phyloP scores from a whole-genome alignment of 2,888 invertebrate genomes.

The Junonia oenone region DNA sequence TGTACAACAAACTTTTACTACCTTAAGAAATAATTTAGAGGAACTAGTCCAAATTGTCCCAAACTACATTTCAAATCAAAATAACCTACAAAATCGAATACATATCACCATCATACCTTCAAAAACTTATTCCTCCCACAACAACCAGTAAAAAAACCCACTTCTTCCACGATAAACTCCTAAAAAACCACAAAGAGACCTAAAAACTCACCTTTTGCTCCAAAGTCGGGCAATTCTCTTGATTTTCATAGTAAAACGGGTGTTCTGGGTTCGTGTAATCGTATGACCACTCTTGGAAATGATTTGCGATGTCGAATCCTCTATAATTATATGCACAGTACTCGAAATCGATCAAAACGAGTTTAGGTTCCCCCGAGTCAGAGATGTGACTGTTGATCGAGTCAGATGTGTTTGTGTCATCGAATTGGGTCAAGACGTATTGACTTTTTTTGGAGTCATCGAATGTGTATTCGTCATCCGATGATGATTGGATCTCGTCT shows the following conservation, averaged over 20 bases:
- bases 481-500: constrained; percentile 35
- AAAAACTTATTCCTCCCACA: too few relatives aligned
- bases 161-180: neutral
- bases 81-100: too few relatives aligned
- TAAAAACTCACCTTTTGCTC: constrained; percentile 86
- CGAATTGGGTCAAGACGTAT: constrained; percentile 34
- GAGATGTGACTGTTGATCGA: constrained; percentile 54
- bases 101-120: too few relatives aligned
- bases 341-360: constrained; percentile 94
- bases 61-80: too few relatives aligned
- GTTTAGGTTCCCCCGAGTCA: constrained; percentile 75
- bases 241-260: constrained; percentile 87
- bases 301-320: constrained; percentile 96
- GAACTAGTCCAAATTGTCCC: too few relatives aligned
- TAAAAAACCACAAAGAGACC: neutral
- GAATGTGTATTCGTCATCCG: constrained; percentile 48
- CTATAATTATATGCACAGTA: constrained; percentile 95
- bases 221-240: constrained; percentile 85
- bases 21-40: too few relatives aligned
- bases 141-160: neutral
- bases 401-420: constrained; percentile 59
- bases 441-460: constrained; percentile 34
- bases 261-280: constrained; percentile 89
- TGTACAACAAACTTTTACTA: too few relatives aligned
- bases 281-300: constrained; percentile 95